Evolutionary conservation across 2,113 vertebrate genomes (phyloP), one percentile per base, ranked within the genome.

Genomic region (Vulpes lagopus): DNA sequence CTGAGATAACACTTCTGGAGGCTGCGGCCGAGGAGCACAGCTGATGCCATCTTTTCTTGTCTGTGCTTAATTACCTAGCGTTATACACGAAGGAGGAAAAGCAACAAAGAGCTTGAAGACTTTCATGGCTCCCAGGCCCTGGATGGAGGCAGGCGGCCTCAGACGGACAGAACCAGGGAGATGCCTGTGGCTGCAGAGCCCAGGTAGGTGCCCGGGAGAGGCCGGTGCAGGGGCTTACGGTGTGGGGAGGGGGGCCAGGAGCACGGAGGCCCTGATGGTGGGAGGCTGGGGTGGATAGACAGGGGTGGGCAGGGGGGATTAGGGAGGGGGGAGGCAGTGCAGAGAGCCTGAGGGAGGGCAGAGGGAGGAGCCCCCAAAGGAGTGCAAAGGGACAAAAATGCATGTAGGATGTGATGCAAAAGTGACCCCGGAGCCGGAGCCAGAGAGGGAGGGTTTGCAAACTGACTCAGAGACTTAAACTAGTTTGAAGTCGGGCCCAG

Each of bases 141-240:
- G 95, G 53, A 84, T 16, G 23, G 59, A 79, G 73, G 74, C 96
- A 30, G 81, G 76, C 60, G 5, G 80, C 87, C 4, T 65, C 92
- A 84, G 86, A 51, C 81, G 14, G 51, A 53, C 67, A 51, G 93
- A 87, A 78, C 74, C 74, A 55, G 5, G 91, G 59, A 85, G 80
- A 69, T 16, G 65, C 67, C 67, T 67, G 88, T 49, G 76, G 30
- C 95, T 73, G 67, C 62, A 12, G 38, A 85, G 43, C 20, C 12
- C 97, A 97, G 97, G 97, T 98, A 96, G 89, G 97, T 94, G 55
- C 32, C 88, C 0, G 14, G n/a, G 76, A 82, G 64, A 74, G 32
- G 76, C 30, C 5, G 0, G 20, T 14, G 3, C n/a, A n/a, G 73
- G 89, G n/a, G 11, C 15, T 57, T 8, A 1, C 6, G 11, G 53